Evolutionary conservation across 30 jellyfish, hydroid and myxozoan genomes (phyloP), one percentile per base, ranked within the genome.

Genomic region (Turritopsis rubra): DNA sequence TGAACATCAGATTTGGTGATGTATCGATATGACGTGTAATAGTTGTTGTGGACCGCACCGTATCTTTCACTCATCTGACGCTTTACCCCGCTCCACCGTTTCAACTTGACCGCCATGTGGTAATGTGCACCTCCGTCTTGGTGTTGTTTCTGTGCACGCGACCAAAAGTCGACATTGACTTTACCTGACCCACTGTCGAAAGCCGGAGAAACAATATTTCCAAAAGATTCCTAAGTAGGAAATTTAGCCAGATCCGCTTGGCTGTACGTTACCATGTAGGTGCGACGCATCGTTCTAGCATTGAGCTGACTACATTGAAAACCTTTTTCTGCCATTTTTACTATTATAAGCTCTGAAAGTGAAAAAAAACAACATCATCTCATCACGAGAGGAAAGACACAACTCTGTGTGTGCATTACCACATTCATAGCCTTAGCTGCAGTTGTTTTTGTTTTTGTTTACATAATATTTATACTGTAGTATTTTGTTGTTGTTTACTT

Each of bases 241-340:
- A 54, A 54, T 54, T 54, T 54, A 16, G 18, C 19, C 72, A 54
- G n/a, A n/a, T 54, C 72, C 72, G 72, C 72, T 54, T 54, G 72
- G 19, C 72, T 54, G 18, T 54, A 54, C 72, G 72, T 54, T n/a
- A 54, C 72, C 72, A 54, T 16, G n/a, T 54, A 54, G 72, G 72
- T 54, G 18, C 72, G 72, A 54, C 72, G 72, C n/a, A n/a, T n/a
- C n/a, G n/a, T n/a, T n/a, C n/a, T n/a, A n/a, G n/a, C n/a, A n/a
- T n/a, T n/a, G n/a, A n/a, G n/a, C n/a, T n/a, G n/a, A n/a, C n/a
- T n/a, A n/a, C n/a, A n/a, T n/a, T n/a, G n/a, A n/a, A n/a, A n/a
- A n/a, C n/a, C n/a, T n/a, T n/a, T n/a, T n/a, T n/a, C n/a, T n/a
- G n/a, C n/a, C n/a, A n/a, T n/a, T n/a, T n/a, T n/a, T n/a, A n/a